Conservation (phyloP, 2,797 vertebrate genomes). For the Cuculus canorus region DNA sequence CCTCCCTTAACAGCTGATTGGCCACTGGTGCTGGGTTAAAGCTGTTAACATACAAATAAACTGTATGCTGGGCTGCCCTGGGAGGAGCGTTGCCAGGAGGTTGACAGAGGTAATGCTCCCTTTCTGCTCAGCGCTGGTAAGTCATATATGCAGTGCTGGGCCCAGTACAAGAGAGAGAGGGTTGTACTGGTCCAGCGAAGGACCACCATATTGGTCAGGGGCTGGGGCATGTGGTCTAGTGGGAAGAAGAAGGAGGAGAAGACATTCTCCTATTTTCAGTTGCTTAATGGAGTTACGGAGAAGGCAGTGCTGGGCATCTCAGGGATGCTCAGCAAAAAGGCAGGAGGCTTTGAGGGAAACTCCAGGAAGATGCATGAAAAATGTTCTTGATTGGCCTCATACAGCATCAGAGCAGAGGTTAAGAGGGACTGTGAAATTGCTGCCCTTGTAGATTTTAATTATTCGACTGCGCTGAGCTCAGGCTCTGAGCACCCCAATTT, state of each 20-base stretch:
- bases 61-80: not conserved
- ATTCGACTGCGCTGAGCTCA: not conserved
- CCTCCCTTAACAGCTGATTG: not conserved
- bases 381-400: not conserved
- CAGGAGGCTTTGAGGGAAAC: not conserved
- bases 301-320: not conserved
- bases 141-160: not conserved
- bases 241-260: not conserved
- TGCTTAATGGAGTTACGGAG: not conserved
- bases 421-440: not conserved
- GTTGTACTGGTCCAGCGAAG: not conserved
- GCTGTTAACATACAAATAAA: not conserved
- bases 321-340: not conserved
- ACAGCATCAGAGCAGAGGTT: accelerated
- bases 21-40: not conserved
- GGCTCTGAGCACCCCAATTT: not conserved
- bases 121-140: not conserved
- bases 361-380: not conserved
- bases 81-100: not conserved
- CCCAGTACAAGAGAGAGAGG: not conserved
- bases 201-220: accelerated
- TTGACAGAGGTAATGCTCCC: not conserved
- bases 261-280: not conserved
- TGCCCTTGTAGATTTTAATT: not conserved
- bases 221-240: accelerated